A percentile compares a stretch with the other conserved stretches of the same genome.
Conservation (phyloP, 2,113 vertebrate species). For the Phainopepla nitens region DNA sequence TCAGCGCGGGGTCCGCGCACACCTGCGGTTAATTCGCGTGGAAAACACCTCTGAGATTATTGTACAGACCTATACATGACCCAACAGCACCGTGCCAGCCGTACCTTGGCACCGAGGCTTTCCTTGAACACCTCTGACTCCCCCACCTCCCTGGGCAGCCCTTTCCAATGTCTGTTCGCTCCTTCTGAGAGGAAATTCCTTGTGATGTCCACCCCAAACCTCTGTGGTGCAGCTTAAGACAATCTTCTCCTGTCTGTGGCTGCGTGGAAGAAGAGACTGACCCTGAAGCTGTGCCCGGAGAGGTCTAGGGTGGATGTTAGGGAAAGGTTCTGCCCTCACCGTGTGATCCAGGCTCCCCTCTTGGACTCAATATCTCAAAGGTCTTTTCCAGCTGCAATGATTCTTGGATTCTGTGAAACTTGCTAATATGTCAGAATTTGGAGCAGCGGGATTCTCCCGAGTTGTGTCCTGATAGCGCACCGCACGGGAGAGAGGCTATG, state of each 20-base stretch:
- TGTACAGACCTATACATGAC: fast-evolving
- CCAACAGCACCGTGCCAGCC: fast-evolving
- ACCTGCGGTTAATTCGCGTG: fast-evolving
- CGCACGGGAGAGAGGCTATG: background rate
- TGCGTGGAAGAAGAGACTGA: background rate
- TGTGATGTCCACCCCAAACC: background rate
- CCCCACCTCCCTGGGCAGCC: background rate
- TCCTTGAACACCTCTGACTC: no score
- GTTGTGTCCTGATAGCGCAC: fast-evolving
- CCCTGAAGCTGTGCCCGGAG: background rate
- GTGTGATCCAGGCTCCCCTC: background rate
- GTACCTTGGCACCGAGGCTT: background rate
- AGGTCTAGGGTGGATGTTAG: background rate
- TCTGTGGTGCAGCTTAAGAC: background rate
- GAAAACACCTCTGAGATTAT: fast-evolving
- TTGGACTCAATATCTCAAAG: background rate
- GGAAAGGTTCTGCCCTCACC: background rate
- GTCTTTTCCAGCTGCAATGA: background rate
- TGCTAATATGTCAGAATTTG: fast-evolving
- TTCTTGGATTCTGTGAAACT: background rate
- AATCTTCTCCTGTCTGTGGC: fast-evolving
- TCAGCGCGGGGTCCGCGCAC: no score
- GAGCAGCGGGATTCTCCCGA: fast-evolving
- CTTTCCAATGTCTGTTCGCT: fast-evolving
- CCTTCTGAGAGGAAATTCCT: background rate